These are phyloP conservation scores for Coilia nasus DNA, from an alignment of 2,797 vertebrate genomes.

Conservation along the genomic window DNA sequence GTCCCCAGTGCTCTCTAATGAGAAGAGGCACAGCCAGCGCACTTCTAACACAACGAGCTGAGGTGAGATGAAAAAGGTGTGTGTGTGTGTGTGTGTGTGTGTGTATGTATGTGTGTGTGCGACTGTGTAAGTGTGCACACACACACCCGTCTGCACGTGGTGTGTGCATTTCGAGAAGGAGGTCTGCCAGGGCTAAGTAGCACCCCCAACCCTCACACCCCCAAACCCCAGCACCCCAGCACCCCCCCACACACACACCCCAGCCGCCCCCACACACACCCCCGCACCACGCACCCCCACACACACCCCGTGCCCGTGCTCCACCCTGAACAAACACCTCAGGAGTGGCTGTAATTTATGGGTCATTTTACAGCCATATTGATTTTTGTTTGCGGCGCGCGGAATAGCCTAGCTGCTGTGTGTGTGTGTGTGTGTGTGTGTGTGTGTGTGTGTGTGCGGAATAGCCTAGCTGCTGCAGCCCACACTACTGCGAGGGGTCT, in stretches of 20 bases:
- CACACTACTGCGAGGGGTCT: no score
- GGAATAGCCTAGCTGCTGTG: constrained; percentile 77
- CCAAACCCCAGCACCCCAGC: no score
- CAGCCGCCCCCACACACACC: neutral
- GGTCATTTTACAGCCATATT: constrained; percentile 90
- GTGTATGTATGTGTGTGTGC: neutral
- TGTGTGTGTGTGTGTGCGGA: no score
- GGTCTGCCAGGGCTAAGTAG: neutral
- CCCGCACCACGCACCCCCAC: neutral
- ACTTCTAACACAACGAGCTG: constrained; percentile 86
- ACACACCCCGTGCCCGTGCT: neutral
- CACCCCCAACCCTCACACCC: no score
- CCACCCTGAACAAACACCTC: constrained; percentile 84
- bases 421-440: no score
- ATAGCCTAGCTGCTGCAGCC: no score
- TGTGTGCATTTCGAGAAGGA: neutral
- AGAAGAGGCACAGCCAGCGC: constrained; percentile 85
- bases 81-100: constrained; percentile 5
- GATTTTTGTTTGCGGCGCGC: constrained; percentile 91
- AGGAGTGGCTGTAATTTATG: constrained; percentile 87
- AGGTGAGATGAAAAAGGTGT: constrained; percentile 81
- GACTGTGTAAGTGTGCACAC: neutral
- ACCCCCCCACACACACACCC: no score
- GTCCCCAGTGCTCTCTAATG: constrained; percentile 91
- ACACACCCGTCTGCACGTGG: no score